Base-by-base conservation (phyloP, 2,797 vertebrate species). In the Myotis pilosus region DNA sequence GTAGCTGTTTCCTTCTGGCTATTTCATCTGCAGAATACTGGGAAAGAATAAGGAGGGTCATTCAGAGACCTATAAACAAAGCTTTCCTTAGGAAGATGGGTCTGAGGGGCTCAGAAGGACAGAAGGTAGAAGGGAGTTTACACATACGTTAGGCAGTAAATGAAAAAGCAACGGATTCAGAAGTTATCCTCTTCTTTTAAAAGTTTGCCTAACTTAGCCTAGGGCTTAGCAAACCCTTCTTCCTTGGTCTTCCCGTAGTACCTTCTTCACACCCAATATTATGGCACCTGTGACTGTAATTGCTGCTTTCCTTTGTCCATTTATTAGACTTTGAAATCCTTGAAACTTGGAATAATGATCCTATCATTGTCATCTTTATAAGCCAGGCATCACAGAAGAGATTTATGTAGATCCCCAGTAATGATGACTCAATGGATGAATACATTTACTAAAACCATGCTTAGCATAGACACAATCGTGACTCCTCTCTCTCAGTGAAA, bases 391-490 rank as follows among this genome's bases (percentile, higher is more conserved):
- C 30, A 25, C 71, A 53, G 23, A 38, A 64, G 36, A 94, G 41
- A 51, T 36, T n/a, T 64, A 62, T 11, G 47, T 5, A 84, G 72
- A n/a, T 44, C 33, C 57, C 15, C 57, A 66, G 38, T 89, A 75
- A 89, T 75, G 74, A 83, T 44, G 19, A 80, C 33, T 72, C 49
- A 28, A 23, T 17, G 51, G 44, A 89, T 60, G 22, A 36, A 47
- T 30, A 76, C 51, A 75, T 64, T 62, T 95, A 76, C 33, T n/a
- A 36, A 86, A 94, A 82, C 38, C 60, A 66, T 41, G 25, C 33
- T 89, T 33, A 68, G 90, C 68, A 81, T 49, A 72, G 89, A 78
- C 72, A 84, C 81, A 96, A 92, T 94, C 55, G 78, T 86, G 33
- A 87, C 88, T 92, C 82, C 91, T 95, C 69, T 95, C 66, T 93